Conservation (phyloP, 2,113 vertebrate species). For the Entelurus aequoreus region DNA sequence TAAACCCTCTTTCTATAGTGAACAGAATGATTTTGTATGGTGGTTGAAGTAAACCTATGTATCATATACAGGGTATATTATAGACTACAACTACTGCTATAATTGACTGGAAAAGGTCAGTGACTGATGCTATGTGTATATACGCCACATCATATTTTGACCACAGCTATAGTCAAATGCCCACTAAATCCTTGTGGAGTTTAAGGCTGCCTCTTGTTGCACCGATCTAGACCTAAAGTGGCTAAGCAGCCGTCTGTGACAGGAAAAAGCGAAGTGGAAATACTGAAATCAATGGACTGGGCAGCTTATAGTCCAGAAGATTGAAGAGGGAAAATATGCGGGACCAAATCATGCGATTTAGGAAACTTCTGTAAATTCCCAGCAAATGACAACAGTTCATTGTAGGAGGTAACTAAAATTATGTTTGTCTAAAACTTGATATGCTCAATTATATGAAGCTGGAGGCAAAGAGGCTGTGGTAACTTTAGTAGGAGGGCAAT, state of each 20-base stretch:
- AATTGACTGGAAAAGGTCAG: too few species aligned
- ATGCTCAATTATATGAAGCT: neutral
- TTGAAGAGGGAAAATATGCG: conserved; percentile 25
- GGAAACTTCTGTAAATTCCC: conserved; percentile 6
- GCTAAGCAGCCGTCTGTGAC: conserved; percentile 44
- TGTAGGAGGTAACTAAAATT: neutral
- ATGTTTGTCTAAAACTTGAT: neutral
- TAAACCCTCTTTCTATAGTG: neutral
- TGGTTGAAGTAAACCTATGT: neutral
- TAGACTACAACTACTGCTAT: too few species aligned
- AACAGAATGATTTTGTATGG: neutral
- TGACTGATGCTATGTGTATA: neutral
- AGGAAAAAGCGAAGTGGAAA: conserved; percentile 45
- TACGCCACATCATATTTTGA: neutral
- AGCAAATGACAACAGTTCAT: neutral
- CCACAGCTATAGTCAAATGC: neutral
- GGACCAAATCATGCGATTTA: conserved; percentile 11
- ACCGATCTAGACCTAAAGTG: conserved; percentile 43
- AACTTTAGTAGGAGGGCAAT: neutral
- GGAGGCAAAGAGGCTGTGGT: neutral
- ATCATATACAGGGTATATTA: neutral
- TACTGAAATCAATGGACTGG: conserved; percentile 52
- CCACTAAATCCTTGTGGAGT: conserved; percentile 38
- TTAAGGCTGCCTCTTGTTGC: conserved; percentile 14
- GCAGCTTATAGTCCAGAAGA: conserved; percentile 28